Conservation (phyloP, 2,113 vertebrate species). For the Seriola dumerili region DNA sequence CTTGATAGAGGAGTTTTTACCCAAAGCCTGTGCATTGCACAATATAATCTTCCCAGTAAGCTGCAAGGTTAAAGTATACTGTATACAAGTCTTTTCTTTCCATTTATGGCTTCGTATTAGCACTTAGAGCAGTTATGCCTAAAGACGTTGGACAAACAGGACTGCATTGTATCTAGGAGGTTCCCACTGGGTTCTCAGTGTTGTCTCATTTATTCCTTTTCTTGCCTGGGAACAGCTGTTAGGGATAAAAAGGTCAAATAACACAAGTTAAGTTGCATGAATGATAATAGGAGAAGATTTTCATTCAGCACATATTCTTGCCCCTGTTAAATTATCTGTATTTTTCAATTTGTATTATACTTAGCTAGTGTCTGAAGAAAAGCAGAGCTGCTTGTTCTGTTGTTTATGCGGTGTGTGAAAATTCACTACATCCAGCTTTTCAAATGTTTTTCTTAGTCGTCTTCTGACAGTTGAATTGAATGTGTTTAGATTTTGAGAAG, state of each 20-base stretch:
- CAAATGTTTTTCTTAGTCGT: not conserved
- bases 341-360: not conserved
- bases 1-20: no score
- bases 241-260: constrained; percentile 31
- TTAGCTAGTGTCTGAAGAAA: not conserved
- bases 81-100: not conserved
- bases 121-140: not conserved
- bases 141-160: not conserved
- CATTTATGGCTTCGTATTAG: not conserved
- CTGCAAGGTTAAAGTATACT: not conserved
- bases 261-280: not conserved
- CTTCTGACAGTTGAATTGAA: not conserved
- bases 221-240: constrained; percentile 9
- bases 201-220: constrained; percentile 2
- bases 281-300: constrained; percentile 6
- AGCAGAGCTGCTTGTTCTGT: not conserved
- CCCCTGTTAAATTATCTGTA: not conserved
- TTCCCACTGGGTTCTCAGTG: not conserved
- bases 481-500: not conserved
- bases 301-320: not conserved
- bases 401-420: no score
- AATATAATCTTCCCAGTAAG: not conserved
- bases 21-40: not conserved
- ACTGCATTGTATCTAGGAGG: not conserved
- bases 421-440: not conserved